These are phyloP conservation scores for Spodoptera picta DNA, from an alignment of 2,888 invertebrate genomes.

Conservation along the genomic window DNA sequence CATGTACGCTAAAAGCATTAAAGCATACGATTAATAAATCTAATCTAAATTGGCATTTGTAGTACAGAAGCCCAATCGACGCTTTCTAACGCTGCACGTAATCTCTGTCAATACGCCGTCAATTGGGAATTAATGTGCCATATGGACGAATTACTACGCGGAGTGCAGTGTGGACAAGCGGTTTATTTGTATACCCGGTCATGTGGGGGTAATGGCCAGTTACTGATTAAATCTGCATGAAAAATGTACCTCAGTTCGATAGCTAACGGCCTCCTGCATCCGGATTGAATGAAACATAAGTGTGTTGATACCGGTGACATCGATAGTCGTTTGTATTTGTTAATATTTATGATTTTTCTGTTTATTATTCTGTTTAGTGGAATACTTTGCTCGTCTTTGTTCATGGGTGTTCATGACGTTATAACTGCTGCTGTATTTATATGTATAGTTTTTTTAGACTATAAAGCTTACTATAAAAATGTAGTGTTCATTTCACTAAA, in stretches of 20 bases:
- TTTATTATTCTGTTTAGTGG: conserved; percentile 5
- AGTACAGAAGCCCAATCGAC: conserved; percentile 24
- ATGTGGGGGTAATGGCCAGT: conserved; percentile 50
- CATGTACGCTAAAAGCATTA: conserved; percentile 33
- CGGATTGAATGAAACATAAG: conserved; percentile 78
- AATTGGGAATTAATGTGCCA: conserved; percentile 58
- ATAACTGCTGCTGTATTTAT: too few relatives aligned
- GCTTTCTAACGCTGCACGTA: conserved; percentile 34
- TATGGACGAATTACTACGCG: conserved; percentile 60
- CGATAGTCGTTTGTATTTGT: conserved; percentile 44
- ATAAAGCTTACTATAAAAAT: too few relatives aligned
- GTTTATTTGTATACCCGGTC: conserved; percentile 61
- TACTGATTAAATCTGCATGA: conserved; percentile 85
- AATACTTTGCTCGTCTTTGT: background rate
- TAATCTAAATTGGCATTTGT: conserved; percentile 51
- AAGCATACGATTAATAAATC: conserved; percentile 21
- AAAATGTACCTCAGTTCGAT: conserved; percentile 77
- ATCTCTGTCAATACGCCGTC: conserved; percentile 45
- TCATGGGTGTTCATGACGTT: too few relatives aligned
- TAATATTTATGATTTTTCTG: conserved; percentile 19
- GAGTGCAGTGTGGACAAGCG: conserved; percentile 41
- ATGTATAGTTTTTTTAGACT: too few relatives aligned
- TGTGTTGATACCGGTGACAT: conserved; percentile 62
- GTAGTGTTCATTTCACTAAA: too few relatives aligned
- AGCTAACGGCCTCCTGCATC: conserved; percentile 69